Evolutionary conservation across 1,140 invertebrate species (phyloP), one percentile per base, ranked within the genome.

Genomic region (Gryon sp.): DNA sequence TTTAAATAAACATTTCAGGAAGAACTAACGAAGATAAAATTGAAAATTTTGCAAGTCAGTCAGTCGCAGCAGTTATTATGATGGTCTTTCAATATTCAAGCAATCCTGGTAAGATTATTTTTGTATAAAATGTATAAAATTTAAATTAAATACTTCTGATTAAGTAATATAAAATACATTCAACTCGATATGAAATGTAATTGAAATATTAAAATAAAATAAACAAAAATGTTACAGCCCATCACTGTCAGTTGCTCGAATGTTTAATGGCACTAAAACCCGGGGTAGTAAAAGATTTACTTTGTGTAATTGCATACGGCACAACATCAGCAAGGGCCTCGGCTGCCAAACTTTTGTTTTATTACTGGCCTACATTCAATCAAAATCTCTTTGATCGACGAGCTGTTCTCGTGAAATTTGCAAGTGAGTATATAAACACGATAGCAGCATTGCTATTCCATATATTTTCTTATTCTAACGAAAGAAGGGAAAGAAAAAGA

Each of bases 331-430:
- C 98, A 0, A 90, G 97, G 62, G 92, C 95, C 40, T 96, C 97
- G 1, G 98, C 98, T 11, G 96, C 97, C 32, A 98, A 99, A 90
- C 90, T 99, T 16, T 91, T 99, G 11, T 99, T 99, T 88, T 97
- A 99, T 89, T 99, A 99, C 86, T 99, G 98, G 98, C 98, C 98
- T n/a, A 94, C 97, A 1, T 95, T 99, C 77, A 98, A 99, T 90
- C 95, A 97, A 12, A 95, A 95, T 82, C 91, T 98, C 1, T 95
- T 97, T 81, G 98, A 99, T 84, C 91, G 97, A 36, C 94, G 95
- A 82, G 94, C 95, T 0, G 91, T 97, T 24, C 93, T 97, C 46
- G 94, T 96, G 72, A 97, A 97, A 90, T 94, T 97, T 84, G 93
- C 95, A 65, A 96, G 96, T 97, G 86, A 91, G 90, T 86, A 16